Evolutionary conservation across 2,113 vertebrate genomes (phyloP), one percentile per base, ranked within the genome.

Genomic region (Engystomops pustulosus): DNA sequence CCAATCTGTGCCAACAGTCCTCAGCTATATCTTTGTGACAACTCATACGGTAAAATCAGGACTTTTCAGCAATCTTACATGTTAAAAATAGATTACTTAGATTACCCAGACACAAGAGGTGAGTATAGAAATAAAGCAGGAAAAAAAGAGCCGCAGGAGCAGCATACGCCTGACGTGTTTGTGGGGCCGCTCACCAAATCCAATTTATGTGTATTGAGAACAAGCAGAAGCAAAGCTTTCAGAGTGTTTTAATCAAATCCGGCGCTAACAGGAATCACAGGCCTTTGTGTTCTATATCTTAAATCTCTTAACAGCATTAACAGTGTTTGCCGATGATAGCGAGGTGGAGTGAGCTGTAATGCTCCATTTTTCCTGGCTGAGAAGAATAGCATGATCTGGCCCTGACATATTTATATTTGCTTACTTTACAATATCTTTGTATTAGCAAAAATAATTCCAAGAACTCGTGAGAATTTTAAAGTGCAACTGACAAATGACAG

Each of bases 231-330:
- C 78, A 30, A 67, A 67, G 79, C 79, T 80, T 69, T 80, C 45
- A 51, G 36, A 75, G 53, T 75, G 55, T 23, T 74, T 83, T 83
- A 75, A 75, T 75, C 25, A 75, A 83, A 83, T 83, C 81, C 53
- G 32, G 53, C 30, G 23, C 53, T 20, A 75, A 45, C 25, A 75
- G 60, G 71, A 75, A 75, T 83, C 71, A 75, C 65, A 76, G 65
- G 81, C 27, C 38, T 74, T 65, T 60, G 69, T 75, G 53, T 75
- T 82, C 69, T 72, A 53, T 74, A 74, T 74, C 71, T 60, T 67
- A 75, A 65, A 47, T 83, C 70, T 83, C 38, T 51, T 82, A 82
- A 82, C 51, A 82, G 80, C 80, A 82, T 82, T 82, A 82, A 11
- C 30, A 23, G 68, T 82, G 80, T 82, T 82, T 82, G 69, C 32